Conservation (phyloP, 2,888 invertebrate species). For the Diloba caeruleocephala region DNA sequence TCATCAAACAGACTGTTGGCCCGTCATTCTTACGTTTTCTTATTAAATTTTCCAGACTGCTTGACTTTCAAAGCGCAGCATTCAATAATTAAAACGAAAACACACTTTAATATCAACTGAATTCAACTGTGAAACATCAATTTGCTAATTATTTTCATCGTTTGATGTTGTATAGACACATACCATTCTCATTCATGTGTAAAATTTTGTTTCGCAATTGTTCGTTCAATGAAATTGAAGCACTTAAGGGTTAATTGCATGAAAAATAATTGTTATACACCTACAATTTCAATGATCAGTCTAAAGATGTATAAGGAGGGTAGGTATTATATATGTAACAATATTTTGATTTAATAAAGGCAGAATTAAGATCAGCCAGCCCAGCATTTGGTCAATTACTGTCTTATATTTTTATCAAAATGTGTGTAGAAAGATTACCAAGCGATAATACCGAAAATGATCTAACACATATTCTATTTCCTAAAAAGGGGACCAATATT, state of each 20-base stretch:
- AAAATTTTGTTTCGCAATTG: slow-evolving; percentile 16
- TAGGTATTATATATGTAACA: no score
- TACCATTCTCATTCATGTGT: slow-evolving; percentile 26
- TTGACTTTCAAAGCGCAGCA: slow-evolving; percentile 36
- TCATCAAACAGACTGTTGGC: slow-evolving; percentile 1
- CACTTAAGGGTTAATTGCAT: slow-evolving; percentile 24
- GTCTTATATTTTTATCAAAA: no score
- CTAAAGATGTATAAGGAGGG: no score
- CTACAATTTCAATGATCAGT: slow-evolving; percentile 1
- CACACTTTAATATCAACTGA: slow-evolving; percentile 27
- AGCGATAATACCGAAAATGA: no score
- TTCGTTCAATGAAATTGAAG: slow-evolving; percentile 32
- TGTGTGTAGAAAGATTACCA: no score
- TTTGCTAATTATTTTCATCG: slow-evolving; percentile 45
- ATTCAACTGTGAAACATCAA: slow-evolving; percentile 28
- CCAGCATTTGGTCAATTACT: no score
- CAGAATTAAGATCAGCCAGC: no score
- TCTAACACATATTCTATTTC: no score
- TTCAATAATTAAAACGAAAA: slow-evolving; percentile 43
- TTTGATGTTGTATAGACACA: slow-evolving; percentile 31
- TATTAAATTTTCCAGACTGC: slow-evolving; percentile 40
- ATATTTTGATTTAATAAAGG: no score
- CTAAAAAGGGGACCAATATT: slow-evolving; percentile 7
- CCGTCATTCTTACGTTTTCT: slow-evolving; percentile 15
- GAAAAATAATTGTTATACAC: slow-evolving; percentile 18